phyloP scores from a whole-genome alignment of 2,113 vertebrate species.

The Saimiri boliviensis region DNA sequence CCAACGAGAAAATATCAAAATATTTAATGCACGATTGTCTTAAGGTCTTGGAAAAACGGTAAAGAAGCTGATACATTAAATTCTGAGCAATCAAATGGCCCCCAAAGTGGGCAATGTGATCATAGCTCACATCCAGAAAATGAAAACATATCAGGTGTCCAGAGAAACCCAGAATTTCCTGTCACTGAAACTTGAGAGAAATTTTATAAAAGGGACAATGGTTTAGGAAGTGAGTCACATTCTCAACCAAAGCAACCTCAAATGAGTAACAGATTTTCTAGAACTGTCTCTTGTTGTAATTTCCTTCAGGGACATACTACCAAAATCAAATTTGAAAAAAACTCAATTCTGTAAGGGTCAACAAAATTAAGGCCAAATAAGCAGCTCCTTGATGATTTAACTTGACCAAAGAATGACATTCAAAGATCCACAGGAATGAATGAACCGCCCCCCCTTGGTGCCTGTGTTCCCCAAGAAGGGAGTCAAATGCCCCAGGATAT shows the following conservation, averaged over 20 bases:
- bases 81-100: not conserved
- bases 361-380: not conserved
- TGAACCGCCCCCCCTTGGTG: not conserved
- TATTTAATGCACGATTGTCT: not conserved
- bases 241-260: conserved; percentile 30
- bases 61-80: not conserved
- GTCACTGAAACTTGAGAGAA: not conserved
- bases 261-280: conserved; percentile 51
- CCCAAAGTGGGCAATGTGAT: not conserved
- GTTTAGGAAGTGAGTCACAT: conserved; percentile 36
- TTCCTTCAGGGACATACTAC: not conserved
- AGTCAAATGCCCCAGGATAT: not conserved
- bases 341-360: not conserved
- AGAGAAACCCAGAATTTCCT: conserved; percentile 33
- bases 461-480: not conserved
- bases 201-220: not conserved
- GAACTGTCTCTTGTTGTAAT: conserved; percentile 6
- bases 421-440: not conserved
- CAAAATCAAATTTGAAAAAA: conserved; percentile 12
- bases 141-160: not conserved
- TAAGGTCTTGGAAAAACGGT: not conserved
- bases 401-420: not conserved
- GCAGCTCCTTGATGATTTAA: conserved; percentile 13
- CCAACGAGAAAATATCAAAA: not conserved
- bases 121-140: not conserved